Conservation (phyloP, 2,113 vertebrate species). For the Cyanoderma ruficeps region DNA sequence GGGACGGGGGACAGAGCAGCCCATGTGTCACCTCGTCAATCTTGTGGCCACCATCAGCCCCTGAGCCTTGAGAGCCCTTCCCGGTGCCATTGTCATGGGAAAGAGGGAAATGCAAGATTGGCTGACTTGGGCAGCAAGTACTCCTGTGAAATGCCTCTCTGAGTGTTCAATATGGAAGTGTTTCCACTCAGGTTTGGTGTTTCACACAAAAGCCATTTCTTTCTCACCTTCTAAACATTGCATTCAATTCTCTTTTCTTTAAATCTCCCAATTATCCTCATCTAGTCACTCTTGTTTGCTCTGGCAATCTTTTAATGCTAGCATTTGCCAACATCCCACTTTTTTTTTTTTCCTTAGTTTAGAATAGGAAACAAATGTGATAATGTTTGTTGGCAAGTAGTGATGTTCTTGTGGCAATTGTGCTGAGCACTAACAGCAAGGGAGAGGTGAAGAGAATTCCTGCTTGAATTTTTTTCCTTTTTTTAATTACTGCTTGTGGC, state of each 20-base stretch:
- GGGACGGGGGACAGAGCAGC: not conserved
- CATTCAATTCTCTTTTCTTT: not conserved
- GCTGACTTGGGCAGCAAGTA: not conserved
- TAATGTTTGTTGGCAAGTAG: conserved; percentile 2
- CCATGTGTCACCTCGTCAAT: rapidly evolving
- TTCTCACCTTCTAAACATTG: not conserved
- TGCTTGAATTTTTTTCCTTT: not conserved
- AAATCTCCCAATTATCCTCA: not conserved
- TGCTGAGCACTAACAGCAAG: not conserved
- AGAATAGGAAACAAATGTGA: conserved; percentile 2
- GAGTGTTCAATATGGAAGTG: not conserved
- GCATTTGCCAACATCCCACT: not conserved
- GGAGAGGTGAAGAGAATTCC: not conserved
- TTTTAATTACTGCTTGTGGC: not conserved
- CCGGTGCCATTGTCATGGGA: rapidly evolving
- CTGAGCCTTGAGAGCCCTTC: not conserved
- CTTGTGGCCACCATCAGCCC: not conserved
- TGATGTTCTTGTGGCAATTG: not conserved
- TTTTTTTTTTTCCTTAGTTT: not conserved
- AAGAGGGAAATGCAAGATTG: not conserved
- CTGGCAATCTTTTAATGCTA: not conserved
- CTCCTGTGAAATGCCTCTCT: rapidly evolving
- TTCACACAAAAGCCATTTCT: not conserved
- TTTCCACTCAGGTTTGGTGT: not conserved
- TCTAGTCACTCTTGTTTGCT: not conserved